phyloP scores from a whole-genome alignment of 2,113 vertebrate genomes.

The Dromiciops gliroides region DNA sequence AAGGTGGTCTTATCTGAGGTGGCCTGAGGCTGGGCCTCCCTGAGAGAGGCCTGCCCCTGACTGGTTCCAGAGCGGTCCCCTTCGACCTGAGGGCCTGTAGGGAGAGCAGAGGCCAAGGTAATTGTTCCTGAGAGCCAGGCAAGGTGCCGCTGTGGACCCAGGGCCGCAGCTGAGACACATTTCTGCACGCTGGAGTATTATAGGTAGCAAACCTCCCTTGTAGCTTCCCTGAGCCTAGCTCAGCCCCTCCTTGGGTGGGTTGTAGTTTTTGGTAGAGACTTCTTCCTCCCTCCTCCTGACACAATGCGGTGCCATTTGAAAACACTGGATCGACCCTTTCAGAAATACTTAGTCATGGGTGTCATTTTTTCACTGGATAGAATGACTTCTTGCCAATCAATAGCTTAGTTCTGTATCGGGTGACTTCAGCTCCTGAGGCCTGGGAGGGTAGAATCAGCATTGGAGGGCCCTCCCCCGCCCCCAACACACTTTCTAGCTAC shows the following conservation, averaged over 20 bases:
- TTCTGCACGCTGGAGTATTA: background rate
- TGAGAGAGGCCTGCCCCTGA: background rate
- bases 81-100: background rate
- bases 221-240: background rate
- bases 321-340: background rate
- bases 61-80: background rate
- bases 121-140: no score
- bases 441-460: background rate
- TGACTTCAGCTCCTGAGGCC: background rate
- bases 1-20: background rate
- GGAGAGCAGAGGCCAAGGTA: background rate
- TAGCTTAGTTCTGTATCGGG: background rate
- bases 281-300: background rate
- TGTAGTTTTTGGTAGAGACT: background rate
- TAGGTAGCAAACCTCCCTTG: background rate
- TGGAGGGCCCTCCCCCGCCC: no score
- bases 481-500: background rate
- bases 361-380: background rate
- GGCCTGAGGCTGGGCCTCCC: background rate
- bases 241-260: background rate
- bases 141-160: background rate
- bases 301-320: background rate
- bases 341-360: background rate
- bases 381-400: background rate
- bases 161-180: background rate